These are phyloP conservation scores for Zaprionus camerounensis DNA, from an alignment of 1,140 invertebrate genomes.

Conservation along the genomic window DNA sequence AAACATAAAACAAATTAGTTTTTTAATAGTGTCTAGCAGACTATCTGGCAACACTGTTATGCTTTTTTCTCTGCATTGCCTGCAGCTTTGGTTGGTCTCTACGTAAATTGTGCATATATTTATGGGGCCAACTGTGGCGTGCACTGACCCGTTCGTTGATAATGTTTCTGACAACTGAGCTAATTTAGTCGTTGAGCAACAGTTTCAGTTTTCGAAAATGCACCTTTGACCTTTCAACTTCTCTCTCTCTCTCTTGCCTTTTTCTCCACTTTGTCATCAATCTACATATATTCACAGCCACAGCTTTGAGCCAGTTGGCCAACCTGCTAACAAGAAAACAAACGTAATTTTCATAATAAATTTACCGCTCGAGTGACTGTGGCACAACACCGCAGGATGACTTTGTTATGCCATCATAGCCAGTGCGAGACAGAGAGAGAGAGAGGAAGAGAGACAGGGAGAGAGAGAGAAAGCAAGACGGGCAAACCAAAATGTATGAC, in stretches of 20 bases:
- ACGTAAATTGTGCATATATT: neutral
- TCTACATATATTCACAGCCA: slow-evolving; percentile 15
- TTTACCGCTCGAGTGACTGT: slow-evolving; percentile 59
- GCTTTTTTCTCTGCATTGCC: neutral
- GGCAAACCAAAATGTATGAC: slow-evolving; percentile 38
- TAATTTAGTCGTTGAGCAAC: slow-evolving; percentile 12
- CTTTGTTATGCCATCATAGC: slow-evolving; percentile 38
- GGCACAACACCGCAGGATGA: slow-evolving; percentile 57
- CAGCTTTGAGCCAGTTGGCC: slow-evolving; percentile 23
- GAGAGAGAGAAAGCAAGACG: neutral
- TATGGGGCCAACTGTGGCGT: neutral
- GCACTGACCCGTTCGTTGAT: neutral
- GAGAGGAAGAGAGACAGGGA: slow-evolving; percentile 2
- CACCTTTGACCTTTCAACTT: slow-evolving; percentile 21
- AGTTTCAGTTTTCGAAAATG: slow-evolving; percentile 38
- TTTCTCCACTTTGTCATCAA: neutral
- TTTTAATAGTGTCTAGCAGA: neutral
- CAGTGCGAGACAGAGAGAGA: neutral
- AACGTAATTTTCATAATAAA: slow-evolving; percentile 76
- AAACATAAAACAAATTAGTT: neutral
- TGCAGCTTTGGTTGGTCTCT: neutral
- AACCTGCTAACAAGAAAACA: slow-evolving; percentile 46
- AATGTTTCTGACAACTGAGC: neutral
- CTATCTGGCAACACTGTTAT: neutral
- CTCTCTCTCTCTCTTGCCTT: neutral